Evolutionary conservation across 2,113 vertebrate genomes (phyloP), one percentile per base, ranked within the genome.

Genomic region (Drymodes brunneopygia): DNA sequence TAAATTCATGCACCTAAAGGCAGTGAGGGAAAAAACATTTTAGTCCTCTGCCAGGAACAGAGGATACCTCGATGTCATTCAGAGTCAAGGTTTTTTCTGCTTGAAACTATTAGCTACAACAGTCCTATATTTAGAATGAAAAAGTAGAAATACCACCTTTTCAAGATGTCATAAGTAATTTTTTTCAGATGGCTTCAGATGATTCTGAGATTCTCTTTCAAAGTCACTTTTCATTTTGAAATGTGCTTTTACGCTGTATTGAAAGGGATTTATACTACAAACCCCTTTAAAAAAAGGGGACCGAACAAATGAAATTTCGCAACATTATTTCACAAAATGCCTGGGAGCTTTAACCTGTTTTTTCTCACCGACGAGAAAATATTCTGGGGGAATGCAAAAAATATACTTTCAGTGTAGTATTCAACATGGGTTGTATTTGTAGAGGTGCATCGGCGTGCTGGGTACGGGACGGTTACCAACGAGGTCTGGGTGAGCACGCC

Each of bases 1-100:
- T 77, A 94, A 90, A 97, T 97, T 92, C 86, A 88, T 50, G 67
- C 71, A 93, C 40, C 54, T 86, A 81, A 85, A 90, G 38, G 47
- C 58, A 58, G 38, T 0, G 4, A 77, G 90, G 28, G 50, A 83
- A 38, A 93, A 92, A 77, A 72, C 54, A 23, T 57, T 92, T 47
- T 12, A 22, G 42, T 69, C 48, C 23, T 62, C 67, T 82, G n/a
- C 60, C 56, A 93, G 54, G 42, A 88, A 19, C 50, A 93, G 56
- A 70, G 50, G 64, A 81, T 73, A 50, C 27, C 13, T 75, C 3
- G 28, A 29, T 53, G 62, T 57, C 82, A 66, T 83, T 77, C 54
- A 73, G 36, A 75, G 38, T 61, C 28, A 86, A 73, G 15, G 2
- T 9, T 80, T 88, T 78, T 67, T 54, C 60, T 66, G 0, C 47